A percentile compares a stretch with the other conserved stretches of the same genome.
Conservation (phyloP, 2,113 vertebrate species). For the Thamnophis sirtalis region DNA sequence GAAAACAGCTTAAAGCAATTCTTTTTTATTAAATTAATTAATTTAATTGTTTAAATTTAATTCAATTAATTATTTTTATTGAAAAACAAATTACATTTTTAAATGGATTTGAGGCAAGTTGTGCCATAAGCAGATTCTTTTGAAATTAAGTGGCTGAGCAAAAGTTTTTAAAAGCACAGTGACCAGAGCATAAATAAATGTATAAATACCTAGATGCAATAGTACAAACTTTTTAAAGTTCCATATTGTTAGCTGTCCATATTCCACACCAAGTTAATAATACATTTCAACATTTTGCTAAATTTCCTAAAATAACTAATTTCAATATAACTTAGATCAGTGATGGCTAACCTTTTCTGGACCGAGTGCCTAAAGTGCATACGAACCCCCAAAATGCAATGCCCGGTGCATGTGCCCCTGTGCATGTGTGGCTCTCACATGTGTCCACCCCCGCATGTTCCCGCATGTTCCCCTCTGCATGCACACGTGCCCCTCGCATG, state of each 20-base stretch:
- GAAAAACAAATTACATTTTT: conserved; percentile 99
- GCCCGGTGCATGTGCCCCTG: too few relatives aligned
- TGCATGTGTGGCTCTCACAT: too few relatives aligned
- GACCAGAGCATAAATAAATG: conserved; percentile 87
- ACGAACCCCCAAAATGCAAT: too few relatives aligned
- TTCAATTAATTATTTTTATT: conserved; percentile 94
- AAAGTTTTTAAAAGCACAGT: conserved; percentile 92
- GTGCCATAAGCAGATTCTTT: conserved; percentile 85
- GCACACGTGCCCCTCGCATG: too few relatives aligned
- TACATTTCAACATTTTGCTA: conserved; percentile 90
- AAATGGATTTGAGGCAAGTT: conserved; percentile 99
- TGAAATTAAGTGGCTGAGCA: conserved; percentile 78
- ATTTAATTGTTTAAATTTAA: background rate
- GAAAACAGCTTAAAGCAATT: background rate
- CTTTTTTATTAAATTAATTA: background rate
- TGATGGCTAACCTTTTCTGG: too few relatives aligned
- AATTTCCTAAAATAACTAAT: conserved; percentile 86
- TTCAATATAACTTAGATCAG: conserved; percentile 81
- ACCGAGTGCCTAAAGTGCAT: too few relatives aligned
- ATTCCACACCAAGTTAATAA: conserved; percentile 91
- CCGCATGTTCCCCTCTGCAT: too few relatives aligned
- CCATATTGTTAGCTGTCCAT: conserved; percentile 84
- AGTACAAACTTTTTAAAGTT: conserved; percentile 95
- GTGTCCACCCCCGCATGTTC: too few relatives aligned
- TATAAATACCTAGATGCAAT: conserved; percentile 99